These are phyloP conservation scores for Takifugu bimaculatus DNA, from an alignment of 2,113 vertebrate species.

Conservation along the genomic window DNA sequence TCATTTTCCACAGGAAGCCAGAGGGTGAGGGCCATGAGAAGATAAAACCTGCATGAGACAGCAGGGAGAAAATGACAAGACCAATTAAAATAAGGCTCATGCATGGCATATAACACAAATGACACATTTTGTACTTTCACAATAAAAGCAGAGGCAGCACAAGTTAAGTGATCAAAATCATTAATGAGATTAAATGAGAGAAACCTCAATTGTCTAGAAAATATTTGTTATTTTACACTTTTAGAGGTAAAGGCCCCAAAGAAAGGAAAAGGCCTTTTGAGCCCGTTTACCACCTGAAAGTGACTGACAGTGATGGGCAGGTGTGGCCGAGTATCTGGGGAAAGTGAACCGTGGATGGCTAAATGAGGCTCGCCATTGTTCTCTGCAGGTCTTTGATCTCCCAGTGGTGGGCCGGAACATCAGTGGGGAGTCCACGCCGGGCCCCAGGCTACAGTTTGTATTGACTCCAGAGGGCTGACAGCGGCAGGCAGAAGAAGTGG, in stretches of 20 bases:
- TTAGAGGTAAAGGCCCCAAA: not conserved
- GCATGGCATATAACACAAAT: not conserved
- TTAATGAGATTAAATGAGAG: too few relatives aligned
- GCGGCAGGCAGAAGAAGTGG: conserved; percentile 31
- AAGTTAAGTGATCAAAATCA: too few relatives aligned
- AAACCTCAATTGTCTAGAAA: too few relatives aligned
- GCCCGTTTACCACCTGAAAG: conserved; percentile 46
- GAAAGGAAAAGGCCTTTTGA: conserved; percentile 11
- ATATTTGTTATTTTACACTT: too few relatives aligned
- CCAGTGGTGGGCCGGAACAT: conserved; percentile 76
- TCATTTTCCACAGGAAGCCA: conserved; percentile 66
- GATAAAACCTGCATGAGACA: conserved; percentile 46
- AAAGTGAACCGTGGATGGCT: conserved; percentile 66
- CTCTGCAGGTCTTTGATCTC: conserved; percentile 84
- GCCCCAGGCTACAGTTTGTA: conserved; percentile 71
- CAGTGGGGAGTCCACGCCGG: conserved; percentile 76
- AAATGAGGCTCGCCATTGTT: conserved; percentile 84
- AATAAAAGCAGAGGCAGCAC: not conserved
- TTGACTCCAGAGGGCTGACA: conserved; percentile 63
- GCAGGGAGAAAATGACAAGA: conserved; percentile 42
- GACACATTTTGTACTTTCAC: not conserved
- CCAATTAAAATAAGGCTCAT: conserved; percentile 14
- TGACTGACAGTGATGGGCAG: conserved; percentile 82
- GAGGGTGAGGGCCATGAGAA: conserved; percentile 49
- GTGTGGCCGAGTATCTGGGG: conserved; percentile 79